Evolutionary conservation across 2,113 vertebrate species (phyloP), one percentile per base, ranked within the genome.

Genomic region (Loxodonta africana): DNA sequence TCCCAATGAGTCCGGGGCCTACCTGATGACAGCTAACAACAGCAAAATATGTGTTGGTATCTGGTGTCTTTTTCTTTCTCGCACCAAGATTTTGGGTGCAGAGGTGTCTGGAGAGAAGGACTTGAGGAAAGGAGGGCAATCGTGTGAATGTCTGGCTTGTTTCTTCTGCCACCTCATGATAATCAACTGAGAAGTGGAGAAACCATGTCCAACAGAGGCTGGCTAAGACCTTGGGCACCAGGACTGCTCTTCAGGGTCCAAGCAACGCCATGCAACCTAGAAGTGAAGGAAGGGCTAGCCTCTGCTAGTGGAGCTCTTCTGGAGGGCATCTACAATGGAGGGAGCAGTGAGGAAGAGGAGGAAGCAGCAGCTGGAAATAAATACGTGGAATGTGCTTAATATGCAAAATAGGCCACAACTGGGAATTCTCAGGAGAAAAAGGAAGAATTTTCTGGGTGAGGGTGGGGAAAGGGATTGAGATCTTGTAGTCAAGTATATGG

Each of bases 261-360:
- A 80, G 48, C 0, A 18, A 77, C 0, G 21, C 30, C 48, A 2
- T 1, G 6, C 62, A n/a, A 25, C 28, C 63, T 14, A 8, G 62
- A 30, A 11, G 11, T 28, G 57, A 57, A 20, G 71, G 73, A 57
- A 20, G 71, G 73, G 8, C 62, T 25, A 3, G 4, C 57, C 25
- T 63, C 17, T 76, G 20, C 53, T 62, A 30, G 18, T 71, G 37
- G 33, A 0, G 6, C 1, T 41, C 28, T 80, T 30, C 53, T 7
- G 51, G 21, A 80, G 9, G 63, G 17, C 21, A 0, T 0, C 33
- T 28, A 9, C 30, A 37, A 18, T 0, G 4, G 9, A 60, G 17
- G 44, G 57, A 4, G 37, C 6, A 0, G 23, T 3, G 26, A 63
- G 53, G 7, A 71, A 18, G 23, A 82, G 41, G 10, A 78, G 1